Evolutionary conservation across 2,888 invertebrate species (phyloP).

Genomic region (Cataglyphis cursor): DNA sequence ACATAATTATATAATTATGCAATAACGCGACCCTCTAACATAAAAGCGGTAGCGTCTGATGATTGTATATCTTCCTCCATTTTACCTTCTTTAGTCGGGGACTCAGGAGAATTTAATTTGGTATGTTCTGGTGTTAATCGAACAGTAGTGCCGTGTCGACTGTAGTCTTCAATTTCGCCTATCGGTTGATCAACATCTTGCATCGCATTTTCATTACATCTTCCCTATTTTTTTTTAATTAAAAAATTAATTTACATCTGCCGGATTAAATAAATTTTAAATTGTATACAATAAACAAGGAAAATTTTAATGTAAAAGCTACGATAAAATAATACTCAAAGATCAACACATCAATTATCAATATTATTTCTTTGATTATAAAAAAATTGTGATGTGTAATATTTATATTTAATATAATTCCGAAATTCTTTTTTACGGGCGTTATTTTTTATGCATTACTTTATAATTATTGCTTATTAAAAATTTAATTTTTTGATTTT

Average conservation of each 20-base stretch:
- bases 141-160: constrained; percentile 70
- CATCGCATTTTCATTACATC: constrained; percentile 42
- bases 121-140: constrained; percentile 71
- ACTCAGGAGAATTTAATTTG: constrained; percentile 69
- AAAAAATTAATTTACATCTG: background rate
- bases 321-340: background rate
- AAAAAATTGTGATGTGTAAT: background rate
- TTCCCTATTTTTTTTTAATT: constrained; percentile 56
- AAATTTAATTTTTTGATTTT: constrained; percentile 20
- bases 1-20: constrained; percentile 5
- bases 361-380: background rate
- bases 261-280: no score
- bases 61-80: constrained; percentile 61
- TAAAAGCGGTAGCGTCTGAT: constrained; percentile 16
- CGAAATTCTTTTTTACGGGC: background rate
- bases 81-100: constrained; percentile 54
- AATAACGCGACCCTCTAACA: constrained; percentile 22
- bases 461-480: background rate
- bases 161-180: constrained; percentile 71
- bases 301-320: background rate
- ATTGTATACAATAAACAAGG: background rate
- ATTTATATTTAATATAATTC: background rate
- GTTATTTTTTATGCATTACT: background rate
- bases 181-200: constrained; percentile 62
- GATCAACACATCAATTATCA: background rate